Conservation (phyloP, 2,888 invertebrate species). For the Amphiduros pacificus region DNA sequence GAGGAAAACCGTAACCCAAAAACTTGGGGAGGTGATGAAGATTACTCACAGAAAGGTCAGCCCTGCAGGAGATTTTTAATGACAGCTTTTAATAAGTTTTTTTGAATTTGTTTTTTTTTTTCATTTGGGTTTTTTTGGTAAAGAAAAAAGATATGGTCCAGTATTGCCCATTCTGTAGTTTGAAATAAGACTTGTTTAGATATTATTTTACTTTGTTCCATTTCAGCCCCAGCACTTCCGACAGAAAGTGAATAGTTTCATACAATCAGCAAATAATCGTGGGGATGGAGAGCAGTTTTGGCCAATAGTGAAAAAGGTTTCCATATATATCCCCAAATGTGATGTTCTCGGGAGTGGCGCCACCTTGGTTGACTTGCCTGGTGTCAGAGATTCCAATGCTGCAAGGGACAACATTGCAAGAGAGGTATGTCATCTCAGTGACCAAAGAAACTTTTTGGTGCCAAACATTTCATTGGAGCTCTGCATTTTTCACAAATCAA, state of each 20-base stretch:
- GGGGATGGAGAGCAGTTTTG: constrained; percentile 40
- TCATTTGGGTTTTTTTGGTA: background rate
- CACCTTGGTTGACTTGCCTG: constrained; percentile 43
- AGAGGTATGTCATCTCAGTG: constrained; percentile 32
- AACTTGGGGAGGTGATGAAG: constrained; percentile 34
- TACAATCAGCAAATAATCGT: constrained; percentile 35
- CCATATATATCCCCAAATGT: constrained; percentile 39
- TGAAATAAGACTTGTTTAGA: too few species aligned
- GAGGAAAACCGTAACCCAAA: constrained; percentile 32
- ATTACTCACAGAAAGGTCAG: constrained; percentile 13
- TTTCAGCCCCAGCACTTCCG: constrained; percentile 37
- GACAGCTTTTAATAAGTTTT: background rate
- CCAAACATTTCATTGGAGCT: too few species aligned
- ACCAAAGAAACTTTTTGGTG: too few species aligned
- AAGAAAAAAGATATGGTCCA: background rate
- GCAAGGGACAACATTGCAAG: constrained; percentile 46
- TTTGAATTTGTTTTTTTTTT: background rate
- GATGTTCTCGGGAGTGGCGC: constrained; percentile 40
- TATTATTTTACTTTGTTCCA: background rate
- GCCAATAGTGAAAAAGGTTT: constrained; percentile 45
- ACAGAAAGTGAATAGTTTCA: constrained; percentile 36
- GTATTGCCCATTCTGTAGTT: background rate
- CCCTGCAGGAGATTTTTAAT: background rate
- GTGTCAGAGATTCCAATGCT: constrained; percentile 45
- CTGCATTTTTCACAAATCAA: too few species aligned